These are phyloP conservation scores for Clostera curtula DNA, from an alignment of 2,888 invertebrate genomes.

Conservation along the genomic window DNA sequence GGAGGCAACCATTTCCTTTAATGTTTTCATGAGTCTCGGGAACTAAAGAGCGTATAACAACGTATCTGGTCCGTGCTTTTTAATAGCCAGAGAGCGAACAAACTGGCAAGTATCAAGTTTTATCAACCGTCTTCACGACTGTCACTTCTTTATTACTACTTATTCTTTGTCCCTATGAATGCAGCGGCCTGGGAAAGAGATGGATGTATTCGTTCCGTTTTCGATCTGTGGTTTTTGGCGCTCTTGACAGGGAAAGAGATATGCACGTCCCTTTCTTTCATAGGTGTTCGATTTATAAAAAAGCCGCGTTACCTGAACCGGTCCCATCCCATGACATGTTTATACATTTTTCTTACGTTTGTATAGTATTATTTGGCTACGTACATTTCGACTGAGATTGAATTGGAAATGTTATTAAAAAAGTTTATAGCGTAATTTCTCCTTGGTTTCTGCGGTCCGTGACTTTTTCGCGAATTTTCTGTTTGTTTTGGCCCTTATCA, in stretches of 20 bases:
- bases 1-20: slow-evolving; percentile 59
- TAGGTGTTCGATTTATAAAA: slow-evolving; percentile 70
- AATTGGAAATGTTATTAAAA: slow-evolving; percentile 69
- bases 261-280: slow-evolving; percentile 54
- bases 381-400: slow-evolving; percentile 68
- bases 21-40: slow-evolving; percentile 64
- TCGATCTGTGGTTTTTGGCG: slow-evolving; percentile 34
- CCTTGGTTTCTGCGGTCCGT: slow-evolving; percentile 45
- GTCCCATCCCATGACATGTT: slow-evolving; percentile 68
- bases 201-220: slow-evolving; percentile 37
- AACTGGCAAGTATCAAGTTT: slow-evolving; percentile 68
- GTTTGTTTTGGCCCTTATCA: slow-evolving; percentile 28
- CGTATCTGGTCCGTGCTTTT: slow-evolving; percentile 64
- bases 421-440: slow-evolving; percentile 61
- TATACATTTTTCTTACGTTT: slow-evolving; percentile 70
- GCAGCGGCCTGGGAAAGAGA: slow-evolving; percentile 41
- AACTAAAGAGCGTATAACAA: slow-evolving; percentile 67
- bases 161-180: slow-evolving; percentile 70
- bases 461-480: slow-evolving; percentile 35
- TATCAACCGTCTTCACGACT: slow-evolving; percentile 71
- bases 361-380: slow-evolving; percentile 53
- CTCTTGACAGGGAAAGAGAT: slow-evolving; percentile 45
- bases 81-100: slow-evolving; percentile 63
- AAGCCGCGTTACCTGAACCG: slow-evolving; percentile 70
- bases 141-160: slow-evolving; percentile 73